Conservation (phyloP, 1,140 invertebrate genomes). For the Brachionus rubens region DNA sequence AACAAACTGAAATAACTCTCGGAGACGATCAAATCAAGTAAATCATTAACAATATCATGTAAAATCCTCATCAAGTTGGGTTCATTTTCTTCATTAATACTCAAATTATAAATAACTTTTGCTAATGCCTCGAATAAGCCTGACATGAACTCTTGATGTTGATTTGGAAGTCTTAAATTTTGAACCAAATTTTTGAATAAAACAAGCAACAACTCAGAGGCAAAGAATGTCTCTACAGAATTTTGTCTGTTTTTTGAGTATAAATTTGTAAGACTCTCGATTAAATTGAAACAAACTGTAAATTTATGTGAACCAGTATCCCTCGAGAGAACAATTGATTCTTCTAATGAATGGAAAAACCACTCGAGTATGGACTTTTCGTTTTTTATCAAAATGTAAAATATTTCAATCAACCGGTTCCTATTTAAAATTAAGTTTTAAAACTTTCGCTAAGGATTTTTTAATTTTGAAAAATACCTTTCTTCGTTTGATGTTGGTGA, state of each 20-base stretch:
- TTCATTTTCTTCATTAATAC: conserved; percentile 8
- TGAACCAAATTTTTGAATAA: background rate
- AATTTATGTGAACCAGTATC: background rate
- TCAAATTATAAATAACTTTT: conserved; percentile 1
- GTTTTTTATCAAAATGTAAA: conserved; percentile 12
- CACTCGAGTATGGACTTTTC: background rate
- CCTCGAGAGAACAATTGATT: background rate
- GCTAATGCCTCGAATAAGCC: background rate
- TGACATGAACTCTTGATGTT: background rate
- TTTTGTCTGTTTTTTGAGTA: background rate
- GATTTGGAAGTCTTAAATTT: background rate
- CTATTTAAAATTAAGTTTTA: background rate
- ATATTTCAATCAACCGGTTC: conserved; percentile 1
- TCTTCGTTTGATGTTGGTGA: conserved; percentile 11
- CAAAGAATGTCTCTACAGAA: background rate
- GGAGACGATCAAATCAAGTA: background rate
- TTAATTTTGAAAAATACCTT: background rate
- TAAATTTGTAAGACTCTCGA: background rate
- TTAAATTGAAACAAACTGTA: background rate
- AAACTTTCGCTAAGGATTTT: background rate
- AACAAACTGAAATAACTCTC: background rate
- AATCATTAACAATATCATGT: background rate
- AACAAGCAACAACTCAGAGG: background rate
- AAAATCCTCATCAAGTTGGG: background rate
- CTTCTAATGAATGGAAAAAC: conserved; percentile 13